Evolutionary conservation across 2,113 vertebrate genomes (phyloP).

Genomic region (Bos indicus): DNA sequence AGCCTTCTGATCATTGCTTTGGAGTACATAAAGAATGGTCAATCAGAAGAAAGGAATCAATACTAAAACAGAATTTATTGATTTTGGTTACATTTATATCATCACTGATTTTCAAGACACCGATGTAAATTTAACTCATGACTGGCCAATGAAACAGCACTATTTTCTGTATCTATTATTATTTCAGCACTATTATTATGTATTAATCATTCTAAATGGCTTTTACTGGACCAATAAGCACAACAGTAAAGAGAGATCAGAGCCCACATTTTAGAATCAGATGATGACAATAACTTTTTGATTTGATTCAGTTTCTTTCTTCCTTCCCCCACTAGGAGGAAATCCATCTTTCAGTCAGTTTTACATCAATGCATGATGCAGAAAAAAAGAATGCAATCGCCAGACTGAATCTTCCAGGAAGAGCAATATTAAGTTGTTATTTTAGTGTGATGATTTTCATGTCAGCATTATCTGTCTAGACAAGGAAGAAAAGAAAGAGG

Average conservation of each 20-base stretch:
- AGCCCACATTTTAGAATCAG: neutral
- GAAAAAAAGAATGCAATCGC: neutral
- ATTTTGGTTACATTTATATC: neutral
- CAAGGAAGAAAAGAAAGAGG: neutral
- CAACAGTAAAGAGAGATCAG: constrained; percentile 2
- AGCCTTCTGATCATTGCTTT: neutral
- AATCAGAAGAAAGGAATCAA: neutral
- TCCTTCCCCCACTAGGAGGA: neutral
- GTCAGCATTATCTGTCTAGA: neutral
- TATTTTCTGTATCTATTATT: neutral
- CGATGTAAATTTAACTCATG: neutral
- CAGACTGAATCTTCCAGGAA: neutral
- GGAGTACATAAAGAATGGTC: neutral
- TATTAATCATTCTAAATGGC: neutral
- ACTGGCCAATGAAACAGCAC: neutral
- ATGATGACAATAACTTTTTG: neutral
- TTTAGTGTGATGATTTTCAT: neutral
- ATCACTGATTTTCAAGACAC: neutral
- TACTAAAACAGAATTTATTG: neutral
- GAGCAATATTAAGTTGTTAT: neutral
- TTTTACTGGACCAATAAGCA: neutral
- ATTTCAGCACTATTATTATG: neutral
- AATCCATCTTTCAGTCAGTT: neutral
- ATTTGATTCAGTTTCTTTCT: neutral
- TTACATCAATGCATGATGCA: neutral